Evolutionary conservation across 2,113 vertebrate genomes (phyloP).

Genomic region (Uria aalge): DNA sequence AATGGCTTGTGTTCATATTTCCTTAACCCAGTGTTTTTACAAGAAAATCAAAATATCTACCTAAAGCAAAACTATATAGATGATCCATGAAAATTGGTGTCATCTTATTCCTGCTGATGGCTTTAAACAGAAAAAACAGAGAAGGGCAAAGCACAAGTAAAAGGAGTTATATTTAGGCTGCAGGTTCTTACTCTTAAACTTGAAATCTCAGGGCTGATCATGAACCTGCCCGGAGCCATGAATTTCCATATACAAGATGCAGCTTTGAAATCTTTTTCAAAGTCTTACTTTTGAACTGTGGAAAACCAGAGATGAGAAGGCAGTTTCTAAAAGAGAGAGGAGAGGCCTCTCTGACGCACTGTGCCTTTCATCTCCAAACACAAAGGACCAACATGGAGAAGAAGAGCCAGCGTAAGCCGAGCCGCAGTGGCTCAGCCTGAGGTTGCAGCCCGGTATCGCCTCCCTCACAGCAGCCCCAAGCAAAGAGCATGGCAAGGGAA

Average conservation of each 20-base stretch:
- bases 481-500: neutral
- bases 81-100: neutral
- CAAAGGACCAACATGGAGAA: neutral
- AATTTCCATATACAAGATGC: constrained; percentile 21
- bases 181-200: neutral
- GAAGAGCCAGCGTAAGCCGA: neutral
- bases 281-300: neutral
- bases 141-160: neutral
- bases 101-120: neutral
- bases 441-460: neutral
- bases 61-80: neutral
- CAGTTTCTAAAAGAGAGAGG: neutral
- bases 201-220: neutral
- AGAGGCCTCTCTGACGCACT: neutral
- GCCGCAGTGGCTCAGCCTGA: neutral
- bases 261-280: constrained; percentile 21
- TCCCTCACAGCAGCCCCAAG: neutral
- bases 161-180: neutral
- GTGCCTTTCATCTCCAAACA: constrained; percentile 1
- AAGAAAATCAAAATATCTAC: neutral
- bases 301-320: neutral
- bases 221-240: neutral
- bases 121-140: neutral
- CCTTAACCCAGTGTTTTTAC: neutral
- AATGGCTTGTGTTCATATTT: neutral